Percentiles rank a stretch among this genome's conserved stretches.
These are phyloP conservation scores for Allolobophora icterica DNA, from an alignment of 2,888 invertebrate species.

Conservation along the genomic window DNA sequence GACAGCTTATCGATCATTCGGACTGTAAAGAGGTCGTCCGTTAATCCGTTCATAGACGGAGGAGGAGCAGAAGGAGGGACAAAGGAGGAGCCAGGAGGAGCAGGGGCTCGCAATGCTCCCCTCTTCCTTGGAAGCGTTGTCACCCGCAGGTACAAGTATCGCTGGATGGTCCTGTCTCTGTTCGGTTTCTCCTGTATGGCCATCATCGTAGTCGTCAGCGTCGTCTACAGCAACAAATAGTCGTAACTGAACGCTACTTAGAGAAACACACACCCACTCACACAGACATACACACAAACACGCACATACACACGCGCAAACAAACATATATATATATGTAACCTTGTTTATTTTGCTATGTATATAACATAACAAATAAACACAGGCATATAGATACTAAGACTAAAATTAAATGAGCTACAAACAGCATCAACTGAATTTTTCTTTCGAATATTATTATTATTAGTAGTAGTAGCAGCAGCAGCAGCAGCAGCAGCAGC, in stretches of 20 bases:
- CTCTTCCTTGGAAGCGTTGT: slow-evolving; percentile 50
- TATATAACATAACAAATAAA: no score
- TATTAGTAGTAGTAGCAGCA: no score
- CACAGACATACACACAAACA: no score
- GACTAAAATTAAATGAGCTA: no score
- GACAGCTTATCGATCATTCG: neutral
- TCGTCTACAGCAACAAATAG: slow-evolving; percentile 49
- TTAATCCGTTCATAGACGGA: neutral
- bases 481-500: no score
- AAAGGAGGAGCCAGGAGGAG: neutral
- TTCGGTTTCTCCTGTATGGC: slow-evolving; percentile 47
- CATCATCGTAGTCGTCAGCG: slow-evolving; percentile 50
- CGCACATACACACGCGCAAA: no score
- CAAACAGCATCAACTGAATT: no score
- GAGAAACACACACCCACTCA: no score
- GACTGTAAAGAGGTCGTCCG: neutral
- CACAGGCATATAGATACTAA: no score
- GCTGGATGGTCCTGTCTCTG: slow-evolving; percentile 49
- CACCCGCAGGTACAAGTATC: slow-evolving; percentile 46
- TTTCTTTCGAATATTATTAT: no score
- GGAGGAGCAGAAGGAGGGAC: slow-evolving; percentile 2
- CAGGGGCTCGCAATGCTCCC: slow-evolving; percentile 37
- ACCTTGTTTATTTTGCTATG: no score
- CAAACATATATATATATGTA: no score
- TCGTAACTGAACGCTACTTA: neutral